These are phyloP conservation scores for Coelogynopora nodosa DNA, from an alignment of 2,888 invertebrate genomes.

Conservation along the genomic window DNA sequence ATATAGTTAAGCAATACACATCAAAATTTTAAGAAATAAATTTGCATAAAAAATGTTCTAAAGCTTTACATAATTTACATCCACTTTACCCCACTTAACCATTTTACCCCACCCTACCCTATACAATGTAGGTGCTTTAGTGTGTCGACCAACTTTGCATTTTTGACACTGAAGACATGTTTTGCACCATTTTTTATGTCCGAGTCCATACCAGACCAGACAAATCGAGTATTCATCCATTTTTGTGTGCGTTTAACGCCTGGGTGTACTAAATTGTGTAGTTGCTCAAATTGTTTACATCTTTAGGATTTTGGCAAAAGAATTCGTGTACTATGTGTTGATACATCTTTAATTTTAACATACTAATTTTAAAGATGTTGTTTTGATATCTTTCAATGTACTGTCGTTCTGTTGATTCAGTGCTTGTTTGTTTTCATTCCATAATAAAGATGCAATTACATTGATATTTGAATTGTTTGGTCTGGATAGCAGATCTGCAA, in stretches of 20 bases:
- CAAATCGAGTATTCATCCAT: conserved; percentile 1
- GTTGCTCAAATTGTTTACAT: conserved; percentile 12
- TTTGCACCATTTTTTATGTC: conserved; percentile 32
- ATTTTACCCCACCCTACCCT: too few relatives aligned
- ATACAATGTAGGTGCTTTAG: background rate
- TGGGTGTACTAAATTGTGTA: conserved; percentile 26
- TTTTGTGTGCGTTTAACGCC: conserved; percentile 25
- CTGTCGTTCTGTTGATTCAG: background rate
- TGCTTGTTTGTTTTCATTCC: background rate
- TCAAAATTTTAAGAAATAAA: too few relatives aligned
- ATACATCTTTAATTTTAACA: background rate
- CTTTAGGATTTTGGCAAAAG: background rate
- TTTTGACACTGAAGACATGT: conserved; percentile 31
- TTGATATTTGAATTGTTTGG: background rate
- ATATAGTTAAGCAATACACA: too few relatives aligned
- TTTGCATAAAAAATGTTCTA: too few relatives aligned
- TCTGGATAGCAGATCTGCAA: background rate
- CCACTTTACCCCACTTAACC: too few relatives aligned
- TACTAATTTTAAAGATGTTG: background rate
- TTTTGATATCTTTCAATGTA: background rate
- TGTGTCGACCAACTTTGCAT: conserved; percentile 14
- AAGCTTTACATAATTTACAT: too few relatives aligned
- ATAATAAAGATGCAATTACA: background rate
- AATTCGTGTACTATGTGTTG: background rate
- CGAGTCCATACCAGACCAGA: conserved; percentile 5